phyloP scores from a whole-genome alignment of 2,888 invertebrate species.

The Leptinotarsa haldemani region DNA sequence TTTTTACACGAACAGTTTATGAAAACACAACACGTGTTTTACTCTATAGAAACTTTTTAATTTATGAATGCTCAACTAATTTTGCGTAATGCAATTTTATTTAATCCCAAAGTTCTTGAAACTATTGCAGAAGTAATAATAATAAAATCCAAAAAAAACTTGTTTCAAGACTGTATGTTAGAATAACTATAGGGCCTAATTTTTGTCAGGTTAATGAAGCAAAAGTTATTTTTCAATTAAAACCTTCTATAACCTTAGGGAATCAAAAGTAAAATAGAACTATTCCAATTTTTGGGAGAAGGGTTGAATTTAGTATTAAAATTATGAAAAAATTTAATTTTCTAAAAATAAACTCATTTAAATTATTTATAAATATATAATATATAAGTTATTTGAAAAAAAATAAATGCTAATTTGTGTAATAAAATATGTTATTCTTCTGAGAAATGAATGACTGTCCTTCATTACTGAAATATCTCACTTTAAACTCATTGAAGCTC shows the following conservation, averaged over 20 bases:
- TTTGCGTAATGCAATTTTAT: constrained; percentile 66
- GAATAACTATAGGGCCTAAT: constrained; percentile 58
- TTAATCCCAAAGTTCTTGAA: constrained; percentile 68
- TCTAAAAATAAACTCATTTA: no score
- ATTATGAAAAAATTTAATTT: no score
- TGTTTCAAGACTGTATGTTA: constrained; percentile 58
- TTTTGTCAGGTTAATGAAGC: constrained; percentile 60
- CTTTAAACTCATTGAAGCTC: no score
- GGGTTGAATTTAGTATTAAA: constrained; percentile 44
- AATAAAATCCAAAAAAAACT: constrained; percentile 65
- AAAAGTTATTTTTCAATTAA: constrained; percentile 70
- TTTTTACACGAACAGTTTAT: no score
- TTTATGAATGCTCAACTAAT: constrained; percentile 52
- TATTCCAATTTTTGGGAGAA: constrained; percentile 71
- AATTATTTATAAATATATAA: no score
- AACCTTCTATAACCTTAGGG: constrained; percentile 70
- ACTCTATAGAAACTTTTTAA: no score
- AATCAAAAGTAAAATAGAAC: constrained; percentile 73
- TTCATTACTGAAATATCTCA: no score
- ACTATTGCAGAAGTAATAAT: constrained; percentile 67
- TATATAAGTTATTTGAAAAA: no score
- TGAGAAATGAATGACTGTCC: no score
- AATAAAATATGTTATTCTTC: constrained; percentile 71
- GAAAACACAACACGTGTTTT: no score
- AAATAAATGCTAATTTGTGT: constrained; percentile 70